phyloP scores from a whole-genome alignment of 2,113 vertebrate species.

The Phalacrocorax brasilianus region DNA sequence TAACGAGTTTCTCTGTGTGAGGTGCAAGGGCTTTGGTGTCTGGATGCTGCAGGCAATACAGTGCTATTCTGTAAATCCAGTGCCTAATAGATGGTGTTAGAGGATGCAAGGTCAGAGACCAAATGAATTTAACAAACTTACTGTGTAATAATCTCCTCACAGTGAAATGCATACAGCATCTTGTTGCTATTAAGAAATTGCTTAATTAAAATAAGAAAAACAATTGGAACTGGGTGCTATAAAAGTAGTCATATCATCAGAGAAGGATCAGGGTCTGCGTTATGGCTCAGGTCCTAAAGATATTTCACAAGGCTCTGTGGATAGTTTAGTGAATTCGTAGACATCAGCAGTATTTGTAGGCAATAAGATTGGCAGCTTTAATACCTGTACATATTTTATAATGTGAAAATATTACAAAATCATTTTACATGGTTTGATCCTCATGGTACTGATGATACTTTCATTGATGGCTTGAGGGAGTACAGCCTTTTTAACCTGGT shows the following conservation, averaged over 20 bases:
- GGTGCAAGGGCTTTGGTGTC: not conserved
- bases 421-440: not conserved
- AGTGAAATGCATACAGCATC: not conserved
- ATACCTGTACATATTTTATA: not conserved
- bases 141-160: not conserved
- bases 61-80: not conserved
- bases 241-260: not conserved
- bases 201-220: not conserved
- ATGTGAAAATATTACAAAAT: not conserved
- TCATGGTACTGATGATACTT: not conserved
- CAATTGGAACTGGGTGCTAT: not conserved
- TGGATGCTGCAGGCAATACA: not conserved
- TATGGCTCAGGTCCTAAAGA: not conserved
- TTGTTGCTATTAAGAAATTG: not conserved
- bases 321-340: not conserved
- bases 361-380: not conserved
- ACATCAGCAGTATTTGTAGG: not conserved
- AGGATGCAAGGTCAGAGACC: not conserved
- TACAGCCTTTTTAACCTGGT: not conserved
- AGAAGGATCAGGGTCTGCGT: not conserved
- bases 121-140: not conserved
- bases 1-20: not conserved
- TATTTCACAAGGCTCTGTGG: not conserved
- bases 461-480: not conserved
- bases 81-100: not conserved